A percentile compares a stretch with the other conserved stretches of the same genome.
Evolutionary conservation across 2,888 invertebrate genomes (phyloP).

Genomic region (Lithosia quadra): DNA sequence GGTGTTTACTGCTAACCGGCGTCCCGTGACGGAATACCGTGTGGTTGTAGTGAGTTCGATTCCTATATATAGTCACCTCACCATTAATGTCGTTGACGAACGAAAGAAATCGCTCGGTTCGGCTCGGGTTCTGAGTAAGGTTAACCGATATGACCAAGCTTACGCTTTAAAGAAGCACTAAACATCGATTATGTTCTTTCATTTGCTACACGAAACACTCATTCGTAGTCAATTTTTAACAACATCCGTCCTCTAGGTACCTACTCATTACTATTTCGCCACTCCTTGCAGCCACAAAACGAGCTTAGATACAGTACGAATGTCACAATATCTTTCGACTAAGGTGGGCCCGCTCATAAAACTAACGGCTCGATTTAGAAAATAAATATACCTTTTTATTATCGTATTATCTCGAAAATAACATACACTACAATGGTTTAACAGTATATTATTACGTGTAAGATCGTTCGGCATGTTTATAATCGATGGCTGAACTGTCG

Average conservation of each 20-base stretch:
- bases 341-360: slow-evolving; percentile 45
- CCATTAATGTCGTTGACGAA: too few relatives aligned
- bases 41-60: too few relatives aligned
- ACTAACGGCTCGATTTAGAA: slow-evolving; percentile 41
- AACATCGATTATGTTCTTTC: neutral
- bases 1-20: too few relatives aligned
- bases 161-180: neutral
- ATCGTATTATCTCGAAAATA: slow-evolving; percentile 49
- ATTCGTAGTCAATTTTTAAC: slow-evolving; percentile 8
- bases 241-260: neutral
- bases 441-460: slow-evolving; percentile 49
- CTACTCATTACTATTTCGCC: slow-evolving; percentile 8
- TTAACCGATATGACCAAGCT: too few relatives aligned
- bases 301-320: slow-evolving; percentile 2
- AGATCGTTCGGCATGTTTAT: slow-evolving; percentile 44
- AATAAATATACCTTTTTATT: slow-evolving; percentile 50
- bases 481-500: slow-evolving; percentile 40
- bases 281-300: slow-evolving; percentile 4
- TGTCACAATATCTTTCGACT: slow-evolving; percentile 35
- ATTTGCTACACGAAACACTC: neutral
- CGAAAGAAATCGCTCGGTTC: too few relatives aligned
- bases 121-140: neutral
- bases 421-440: slow-evolving; percentile 44
- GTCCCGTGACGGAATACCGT: too few relatives aligned
- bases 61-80: too few relatives aligned